phyloP scores from a whole-genome alignment of 2,797 vertebrate genomes.

The Hippopotamyrus pictus region DNA sequence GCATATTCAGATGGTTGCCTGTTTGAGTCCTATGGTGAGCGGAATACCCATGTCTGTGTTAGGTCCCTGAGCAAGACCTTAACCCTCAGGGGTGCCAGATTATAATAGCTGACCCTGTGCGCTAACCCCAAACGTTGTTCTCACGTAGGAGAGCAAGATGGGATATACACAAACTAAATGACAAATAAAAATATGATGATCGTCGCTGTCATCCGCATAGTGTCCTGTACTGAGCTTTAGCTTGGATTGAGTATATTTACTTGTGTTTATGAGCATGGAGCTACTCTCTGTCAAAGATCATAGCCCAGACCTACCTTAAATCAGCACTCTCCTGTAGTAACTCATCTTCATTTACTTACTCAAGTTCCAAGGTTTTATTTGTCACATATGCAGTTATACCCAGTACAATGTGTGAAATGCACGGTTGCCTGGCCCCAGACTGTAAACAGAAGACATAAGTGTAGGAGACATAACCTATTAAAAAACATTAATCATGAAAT shows the following conservation, averaged over 20 bases:
- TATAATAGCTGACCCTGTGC: not conserved
- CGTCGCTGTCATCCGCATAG: not conserved
- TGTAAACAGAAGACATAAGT: not conserved
- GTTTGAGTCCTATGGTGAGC: not conserved
- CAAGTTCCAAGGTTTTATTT: not conserved
- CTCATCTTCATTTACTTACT: not conserved
- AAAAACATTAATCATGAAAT: not conserved
- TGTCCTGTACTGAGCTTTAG: not conserved
- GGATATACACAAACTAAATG: not conserved
- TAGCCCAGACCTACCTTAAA: not conserved
- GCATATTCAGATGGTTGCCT: not conserved
- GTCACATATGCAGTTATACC: not conserved
- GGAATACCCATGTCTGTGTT: not conserved
- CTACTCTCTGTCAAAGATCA: not conserved
- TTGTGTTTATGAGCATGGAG: not conserved
- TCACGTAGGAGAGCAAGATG: not conserved
- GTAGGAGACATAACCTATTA: not conserved
- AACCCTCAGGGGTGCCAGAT: not conserved
- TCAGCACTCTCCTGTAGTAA: not conserved
- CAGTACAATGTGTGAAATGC: not conserved
- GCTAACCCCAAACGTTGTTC: not conserved
- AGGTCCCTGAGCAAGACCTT: not conserved
- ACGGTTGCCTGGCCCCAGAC: not conserved
- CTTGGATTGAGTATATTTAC: not conserved
- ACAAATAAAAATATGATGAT: not conserved